Evolutionary conservation across 2,113 vertebrate species (phyloP).

Genomic region (Notarius quadriscutis): DNA sequence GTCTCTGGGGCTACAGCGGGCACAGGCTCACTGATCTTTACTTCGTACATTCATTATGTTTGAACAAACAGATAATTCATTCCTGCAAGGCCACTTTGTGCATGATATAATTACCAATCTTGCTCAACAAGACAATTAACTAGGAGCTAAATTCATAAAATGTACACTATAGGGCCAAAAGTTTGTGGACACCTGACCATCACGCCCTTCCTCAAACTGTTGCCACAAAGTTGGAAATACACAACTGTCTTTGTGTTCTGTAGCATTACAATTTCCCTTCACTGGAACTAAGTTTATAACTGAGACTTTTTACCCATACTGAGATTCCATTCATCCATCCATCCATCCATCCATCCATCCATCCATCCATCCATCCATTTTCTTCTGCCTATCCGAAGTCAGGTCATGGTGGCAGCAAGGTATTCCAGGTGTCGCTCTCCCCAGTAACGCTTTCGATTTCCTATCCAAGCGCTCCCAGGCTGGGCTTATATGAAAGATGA

Average conservation of each 20-base stretch:
- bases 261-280: neutral
- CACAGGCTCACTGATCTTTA: neutral
- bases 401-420: too few species aligned
- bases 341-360: too few species aligned
- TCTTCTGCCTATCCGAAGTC: too few species aligned
- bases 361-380: too few species aligned
- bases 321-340: too few species aligned
- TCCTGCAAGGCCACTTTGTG: neutral
- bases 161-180: neutral
- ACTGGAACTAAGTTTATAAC: neutral
- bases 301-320: neutral
- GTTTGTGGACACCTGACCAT: neutral
- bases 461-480: too few species aligned
- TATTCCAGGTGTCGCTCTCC: too few species aligned
- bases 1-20: neutral
- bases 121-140: neutral
- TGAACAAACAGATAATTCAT: neutral
- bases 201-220: neutral
- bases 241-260: neutral
- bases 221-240: neutral
- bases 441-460: too few species aligned
- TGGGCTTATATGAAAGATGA: too few species aligned
- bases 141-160: too few species aligned
- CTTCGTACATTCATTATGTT: neutral
- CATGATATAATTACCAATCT: neutral